Percentiles rank a stretch among this genome's conserved stretches.
Conservation (phyloP, 2,888 invertebrate species). For the Hypomecis atomaria region DNA sequence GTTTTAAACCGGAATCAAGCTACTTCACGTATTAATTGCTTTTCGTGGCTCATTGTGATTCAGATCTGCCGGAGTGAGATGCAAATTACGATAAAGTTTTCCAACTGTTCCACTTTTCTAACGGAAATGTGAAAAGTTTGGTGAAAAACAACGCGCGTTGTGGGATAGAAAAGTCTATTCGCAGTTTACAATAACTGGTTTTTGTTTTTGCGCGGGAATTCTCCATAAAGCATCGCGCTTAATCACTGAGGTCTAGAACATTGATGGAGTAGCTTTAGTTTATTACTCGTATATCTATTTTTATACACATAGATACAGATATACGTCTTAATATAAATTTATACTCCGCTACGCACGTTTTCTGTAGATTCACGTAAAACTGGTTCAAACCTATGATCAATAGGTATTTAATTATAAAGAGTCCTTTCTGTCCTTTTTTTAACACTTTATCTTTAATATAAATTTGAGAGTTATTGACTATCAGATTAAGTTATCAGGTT, state of each 20-base stretch:
- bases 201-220: constrained; percentile 40
- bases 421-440: too few relatives aligned
- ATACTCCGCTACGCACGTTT: too few relatives aligned
- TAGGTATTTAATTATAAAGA: too few relatives aligned
- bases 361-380: too few relatives aligned
- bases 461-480: too few relatives aligned
- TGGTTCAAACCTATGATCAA: too few relatives aligned
- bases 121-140: constrained; percentile 76
- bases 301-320: too few relatives aligned
- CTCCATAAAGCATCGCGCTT: constrained; percentile 36
- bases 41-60: constrained; percentile 82
- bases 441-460: too few relatives aligned
- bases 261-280: constrained; percentile 16
- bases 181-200: constrained; percentile 47
- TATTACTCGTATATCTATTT: too few relatives aligned
- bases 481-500: too few relatives aligned
- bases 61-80: constrained; percentile 77
- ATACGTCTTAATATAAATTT: too few relatives aligned
- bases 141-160: constrained; percentile 66
- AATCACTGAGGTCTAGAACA: constrained; percentile 33
- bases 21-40: constrained; percentile 83
- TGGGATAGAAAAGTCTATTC: constrained; percentile 60
- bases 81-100: constrained; percentile 79
- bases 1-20: constrained; percentile 78
- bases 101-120: constrained; percentile 78